Evolutionary conservation across 2,888 invertebrate genomes (phyloP).

Genomic region (Pseudanteris insignis): DNA sequence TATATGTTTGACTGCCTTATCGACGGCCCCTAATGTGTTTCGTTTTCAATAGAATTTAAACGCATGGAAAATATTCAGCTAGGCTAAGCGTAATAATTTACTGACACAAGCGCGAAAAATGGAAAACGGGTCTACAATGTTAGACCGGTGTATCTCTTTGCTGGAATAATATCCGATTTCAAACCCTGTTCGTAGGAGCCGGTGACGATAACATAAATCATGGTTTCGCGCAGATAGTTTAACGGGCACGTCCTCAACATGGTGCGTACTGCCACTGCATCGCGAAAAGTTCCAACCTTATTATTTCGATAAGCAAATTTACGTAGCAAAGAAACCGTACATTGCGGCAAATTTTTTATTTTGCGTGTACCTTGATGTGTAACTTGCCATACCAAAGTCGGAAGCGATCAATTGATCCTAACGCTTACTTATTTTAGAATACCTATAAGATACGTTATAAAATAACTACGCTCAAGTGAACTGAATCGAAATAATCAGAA

Average conservation of each 20-base stretch:
- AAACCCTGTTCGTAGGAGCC: constrained; percentile 41
- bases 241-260: constrained; percentile 37
- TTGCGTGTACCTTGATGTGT: too few species aligned
- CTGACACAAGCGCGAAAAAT: constrained; percentile 13
- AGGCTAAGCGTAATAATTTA: constrained; percentile 15
- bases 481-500: too few species aligned
- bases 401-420: too few species aligned
- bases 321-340: too few species aligned
- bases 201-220: constrained; percentile 41
- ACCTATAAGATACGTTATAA: too few species aligned
- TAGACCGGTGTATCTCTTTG: constrained; percentile 24
- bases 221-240: constrained; percentile 28
- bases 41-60: constrained; percentile 21
- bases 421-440: too few species aligned
- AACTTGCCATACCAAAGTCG: too few species aligned
- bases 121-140: constrained; percentile 28
- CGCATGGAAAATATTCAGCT: constrained; percentile 14
- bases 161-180: constrained; percentile 41
- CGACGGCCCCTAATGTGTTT: constrained; percentile 13
- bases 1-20: constrained; percentile 12
- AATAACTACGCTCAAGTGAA: too few species aligned
- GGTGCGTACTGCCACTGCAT: constrained; percentile 31
- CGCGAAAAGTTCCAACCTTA: neutral
- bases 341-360: too few species aligned
- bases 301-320: constrained; percentile 12